Percentiles rank a stretch among this genome's conserved stretches.
These are phyloP conservation scores for Pristionchus arcanus DNA, from an alignment of 2,888 invertebrate genomes.

Conservation along the genomic window DNA sequence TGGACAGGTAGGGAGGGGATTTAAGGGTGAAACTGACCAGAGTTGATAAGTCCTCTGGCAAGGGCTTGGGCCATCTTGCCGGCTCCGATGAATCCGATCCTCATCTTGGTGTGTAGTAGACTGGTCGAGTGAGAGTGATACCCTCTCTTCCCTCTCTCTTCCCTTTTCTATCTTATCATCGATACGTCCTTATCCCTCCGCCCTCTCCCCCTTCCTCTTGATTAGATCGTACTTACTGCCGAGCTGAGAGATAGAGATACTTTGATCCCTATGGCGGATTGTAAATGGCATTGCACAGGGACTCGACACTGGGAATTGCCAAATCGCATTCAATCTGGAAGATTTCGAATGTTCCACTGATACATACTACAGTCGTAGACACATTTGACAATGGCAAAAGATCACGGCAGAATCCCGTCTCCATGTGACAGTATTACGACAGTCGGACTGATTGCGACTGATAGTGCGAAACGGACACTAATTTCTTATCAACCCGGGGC, in stretches of 20 bases:
- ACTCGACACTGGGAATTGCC: not conserved
- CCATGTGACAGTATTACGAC: not conserved
- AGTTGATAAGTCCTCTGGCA: slow-evolving; percentile 91
- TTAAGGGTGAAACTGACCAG: slow-evolving; percentile 82
- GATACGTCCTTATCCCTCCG: slow-evolving; percentile 31
- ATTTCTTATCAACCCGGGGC: slow-evolving; percentile 28
- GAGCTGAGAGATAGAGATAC: not conserved
- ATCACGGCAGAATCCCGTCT: not conserved
- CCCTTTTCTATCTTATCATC: slow-evolving; percentile 56
- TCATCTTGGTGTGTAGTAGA: slow-evolving; percentile 59
- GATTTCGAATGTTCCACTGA: not conserved
- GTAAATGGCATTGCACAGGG: not conserved
- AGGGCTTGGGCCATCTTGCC: slow-evolving; percentile 94
- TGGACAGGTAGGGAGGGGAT: not conserved
- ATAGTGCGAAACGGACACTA: slow-evolving; percentile 19
- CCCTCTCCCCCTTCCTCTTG: not conserved
- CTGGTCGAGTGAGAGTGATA: slow-evolving; percentile 27
- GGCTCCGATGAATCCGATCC: slow-evolving; percentile 91
- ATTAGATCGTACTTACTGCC: slow-evolving; percentile 43
- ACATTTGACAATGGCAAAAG: not conserved
- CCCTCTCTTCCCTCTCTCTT: not conserved
- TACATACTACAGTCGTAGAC: not conserved
- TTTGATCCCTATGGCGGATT: not conserved
- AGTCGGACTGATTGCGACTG: slow-evolving; percentile 17
- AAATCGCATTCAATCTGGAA: not conserved